A percentile compares a stretch with the other conserved stretches of the same genome.
Evolutionary conservation across 2,888 invertebrate genomes (phyloP).

Genomic region (Gibbula magus): DNA sequence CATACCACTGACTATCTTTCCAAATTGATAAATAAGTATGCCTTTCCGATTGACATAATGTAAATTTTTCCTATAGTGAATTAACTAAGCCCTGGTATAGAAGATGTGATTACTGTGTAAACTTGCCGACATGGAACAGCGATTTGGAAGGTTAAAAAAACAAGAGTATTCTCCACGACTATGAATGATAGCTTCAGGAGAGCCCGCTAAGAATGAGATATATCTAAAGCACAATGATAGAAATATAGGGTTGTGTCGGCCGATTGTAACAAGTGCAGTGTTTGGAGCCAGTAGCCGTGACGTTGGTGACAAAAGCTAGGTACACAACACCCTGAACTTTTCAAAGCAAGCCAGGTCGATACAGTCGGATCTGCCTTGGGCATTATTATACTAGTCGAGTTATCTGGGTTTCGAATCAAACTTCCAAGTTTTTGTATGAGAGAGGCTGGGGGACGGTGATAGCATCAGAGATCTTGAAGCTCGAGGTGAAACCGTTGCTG

Average conservation of each 20-base stretch:
- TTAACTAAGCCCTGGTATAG: too few relatives aligned
- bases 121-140: too few relatives aligned
- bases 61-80: too few relatives aligned
- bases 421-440: background rate
- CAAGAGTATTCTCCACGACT: too few relatives aligned
- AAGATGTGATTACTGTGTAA: too few relatives aligned
- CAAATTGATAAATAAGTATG: too few relatives aligned
- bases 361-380: background rate
- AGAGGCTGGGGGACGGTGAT: background rate
- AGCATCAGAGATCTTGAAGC: slow-evolving; percentile 4
- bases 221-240: background rate
- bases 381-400: background rate
- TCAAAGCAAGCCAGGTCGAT: background rate
- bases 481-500: background rate
- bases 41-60: too few relatives aligned
- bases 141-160: too few relatives aligned
- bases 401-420: slow-evolving; percentile 17
- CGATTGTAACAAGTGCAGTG: background rate
- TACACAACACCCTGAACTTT: background rate
- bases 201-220: background rate
- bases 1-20: too few relatives aligned
- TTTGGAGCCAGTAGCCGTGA: background rate
- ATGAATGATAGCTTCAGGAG: too few relatives aligned
- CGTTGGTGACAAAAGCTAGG: background rate
- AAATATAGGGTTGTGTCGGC: background rate